Conservation (phyloP, 2,888 invertebrate species). For the Lumbricus terrestris region DNA sequence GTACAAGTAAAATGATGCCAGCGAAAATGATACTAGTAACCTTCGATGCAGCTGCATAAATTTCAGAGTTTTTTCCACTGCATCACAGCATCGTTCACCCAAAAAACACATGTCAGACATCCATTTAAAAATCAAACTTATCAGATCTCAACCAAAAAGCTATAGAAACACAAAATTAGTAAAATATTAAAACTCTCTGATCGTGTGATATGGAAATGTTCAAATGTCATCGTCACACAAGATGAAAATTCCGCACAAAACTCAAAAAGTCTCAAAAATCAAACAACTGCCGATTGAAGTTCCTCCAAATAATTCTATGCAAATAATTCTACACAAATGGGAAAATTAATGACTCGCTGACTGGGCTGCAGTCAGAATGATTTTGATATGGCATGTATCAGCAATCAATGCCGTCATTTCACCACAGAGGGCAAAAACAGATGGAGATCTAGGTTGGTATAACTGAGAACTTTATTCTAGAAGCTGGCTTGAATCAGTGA, state of each 20-base stretch:
- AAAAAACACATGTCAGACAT: background rate
- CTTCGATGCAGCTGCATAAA: background rate
- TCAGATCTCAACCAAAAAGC: background rate
- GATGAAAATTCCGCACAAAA: background rate
- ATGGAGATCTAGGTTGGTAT: too few relatives aligned
- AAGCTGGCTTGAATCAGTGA: background rate
- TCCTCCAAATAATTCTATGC: too few relatives aligned
- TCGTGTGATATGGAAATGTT: background rate
- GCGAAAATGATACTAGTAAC: too few relatives aligned
- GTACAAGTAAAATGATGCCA: too few relatives aligned
- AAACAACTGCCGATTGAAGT: background rate
- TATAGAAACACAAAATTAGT: background rate
- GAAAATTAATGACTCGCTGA: background rate
- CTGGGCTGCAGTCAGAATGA: background rate
- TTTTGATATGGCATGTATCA: background rate
- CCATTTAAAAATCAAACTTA: background rate
- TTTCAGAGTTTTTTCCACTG: background rate
- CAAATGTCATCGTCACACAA: background rate
- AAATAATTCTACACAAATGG: too few relatives aligned
- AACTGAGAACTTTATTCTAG: background rate
- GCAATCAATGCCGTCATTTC: background rate
- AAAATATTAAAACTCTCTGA: background rate
- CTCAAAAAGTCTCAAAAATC: background rate
- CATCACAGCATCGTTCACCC: background rate
- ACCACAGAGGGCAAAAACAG: background rate